These are phyloP conservation scores for Plecotus auritus DNA, from an alignment of 2,113 vertebrate genomes.

Conservation along the genomic window DNA sequence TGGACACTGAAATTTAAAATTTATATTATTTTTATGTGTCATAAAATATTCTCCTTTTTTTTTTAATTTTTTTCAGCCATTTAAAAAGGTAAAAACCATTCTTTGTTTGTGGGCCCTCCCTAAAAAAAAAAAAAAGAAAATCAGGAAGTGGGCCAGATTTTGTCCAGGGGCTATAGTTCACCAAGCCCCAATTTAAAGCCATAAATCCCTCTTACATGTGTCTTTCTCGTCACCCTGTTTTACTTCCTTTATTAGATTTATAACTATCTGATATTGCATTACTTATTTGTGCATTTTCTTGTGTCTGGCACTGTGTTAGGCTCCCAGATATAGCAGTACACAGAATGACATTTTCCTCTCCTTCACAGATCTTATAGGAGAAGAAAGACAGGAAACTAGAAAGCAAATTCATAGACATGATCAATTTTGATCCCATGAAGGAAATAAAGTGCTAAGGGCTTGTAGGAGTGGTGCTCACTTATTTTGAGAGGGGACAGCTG, in stretches of 20 bases:
- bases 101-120: neutral
- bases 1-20: neutral
- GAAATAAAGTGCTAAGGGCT: neutral
- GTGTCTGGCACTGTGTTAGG: neutral
- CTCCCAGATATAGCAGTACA: neutral
- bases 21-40: neutral
- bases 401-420: neutral
- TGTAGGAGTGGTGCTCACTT: too few species aligned
- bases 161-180: rapidly evolving
- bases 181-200: neutral
- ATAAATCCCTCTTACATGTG: rapidly evolving
- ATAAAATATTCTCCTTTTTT: neutral
- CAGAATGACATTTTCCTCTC: neutral
- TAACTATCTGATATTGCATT: neutral
- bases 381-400: neutral
- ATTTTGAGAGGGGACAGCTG: neutral
- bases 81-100: neutral
- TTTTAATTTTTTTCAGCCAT: neutral
- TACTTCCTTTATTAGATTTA: neutral
- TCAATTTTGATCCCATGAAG: neutral
- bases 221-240: neutral
- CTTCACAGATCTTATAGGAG: neutral
- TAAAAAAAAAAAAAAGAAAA: neutral
- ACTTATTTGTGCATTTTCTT: neutral
- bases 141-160: neutral